These are phyloP conservation scores for Pteronotus mesoamericanus DNA, from an alignment of 2,797 vertebrate species.

Conservation along the genomic window DNA sequence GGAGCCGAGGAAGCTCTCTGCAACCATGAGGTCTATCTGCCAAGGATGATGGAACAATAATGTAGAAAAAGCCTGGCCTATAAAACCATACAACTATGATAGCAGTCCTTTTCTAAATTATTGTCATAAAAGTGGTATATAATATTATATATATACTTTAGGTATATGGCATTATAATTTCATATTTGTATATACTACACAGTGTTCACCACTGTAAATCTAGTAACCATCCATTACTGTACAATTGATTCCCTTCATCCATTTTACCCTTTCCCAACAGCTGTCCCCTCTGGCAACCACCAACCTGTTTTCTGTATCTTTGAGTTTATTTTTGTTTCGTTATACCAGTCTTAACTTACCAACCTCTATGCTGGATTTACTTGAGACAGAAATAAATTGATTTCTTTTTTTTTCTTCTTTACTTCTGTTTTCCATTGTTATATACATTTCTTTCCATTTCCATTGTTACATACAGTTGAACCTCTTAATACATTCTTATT, in stretches of 20 bases:
- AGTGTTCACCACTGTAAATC: neutral
- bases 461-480: neutral
- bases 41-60: neutral
- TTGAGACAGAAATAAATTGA: neutral
- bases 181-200: neutral
- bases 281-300: neutral
- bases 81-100: neutral
- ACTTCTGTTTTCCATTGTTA: too few species aligned
- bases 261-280: neutral
- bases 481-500: neutral
- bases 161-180: neutral
- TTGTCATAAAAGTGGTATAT: neutral
- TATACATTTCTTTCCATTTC: too few species aligned
- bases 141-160: neutral
- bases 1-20: neutral
- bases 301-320: neutral
- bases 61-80: neutral
- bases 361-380: neutral
- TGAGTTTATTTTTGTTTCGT: neutral
- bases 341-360: neutral
- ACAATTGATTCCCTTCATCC: neutral
- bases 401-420: neutral
- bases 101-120: neutral
- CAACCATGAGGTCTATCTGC: neutral
- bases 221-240: neutral